A percentile compares a stretch with the other conserved stretches of the same genome.
phyloP scores from a whole-genome alignment of 2,113 vertebrate genomes.

The Capreolus pygargus region DNA sequence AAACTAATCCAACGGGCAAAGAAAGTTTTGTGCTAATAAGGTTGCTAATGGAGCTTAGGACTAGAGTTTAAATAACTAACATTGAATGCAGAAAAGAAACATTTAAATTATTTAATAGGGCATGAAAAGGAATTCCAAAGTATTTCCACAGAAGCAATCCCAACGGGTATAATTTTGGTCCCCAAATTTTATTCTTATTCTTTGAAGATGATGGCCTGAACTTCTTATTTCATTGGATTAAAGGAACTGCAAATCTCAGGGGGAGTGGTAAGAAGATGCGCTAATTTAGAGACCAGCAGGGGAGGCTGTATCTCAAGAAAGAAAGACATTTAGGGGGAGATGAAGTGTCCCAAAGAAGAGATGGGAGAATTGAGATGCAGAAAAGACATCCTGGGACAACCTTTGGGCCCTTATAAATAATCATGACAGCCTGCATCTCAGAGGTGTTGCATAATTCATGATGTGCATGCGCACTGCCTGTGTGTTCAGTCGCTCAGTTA shows the following conservation, averaged over 20 bases:
- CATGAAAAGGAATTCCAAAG: constrained; percentile 78
- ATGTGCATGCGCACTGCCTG: fast-evolving
- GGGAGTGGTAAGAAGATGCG: neutral
- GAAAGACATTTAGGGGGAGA: constrained; percentile 45
- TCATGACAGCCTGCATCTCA: neutral
- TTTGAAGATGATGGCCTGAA: constrained; percentile 76
- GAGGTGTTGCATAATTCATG: neutral
- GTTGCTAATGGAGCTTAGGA: constrained; percentile 68
- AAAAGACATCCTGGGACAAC: neutral
- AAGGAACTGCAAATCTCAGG: constrained; percentile 57
- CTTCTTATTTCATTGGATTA: constrained; percentile 71
- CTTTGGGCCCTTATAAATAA: constrained; percentile 52
- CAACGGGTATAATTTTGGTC: constrained; percentile 75
- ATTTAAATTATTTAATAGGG: constrained; percentile 78
- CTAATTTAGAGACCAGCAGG: constrained; percentile 70
- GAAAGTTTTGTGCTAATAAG: constrained; percentile 76
- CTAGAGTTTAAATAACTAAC: constrained; percentile 74
- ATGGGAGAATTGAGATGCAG: constrained; percentile 1
- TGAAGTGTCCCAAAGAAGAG: constrained; percentile 42
- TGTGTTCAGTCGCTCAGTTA: neutral
- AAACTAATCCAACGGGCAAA: constrained; percentile 64
- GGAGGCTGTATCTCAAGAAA: constrained; percentile 49
- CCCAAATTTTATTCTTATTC: constrained; percentile 76
- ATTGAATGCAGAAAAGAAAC: constrained; percentile 73
- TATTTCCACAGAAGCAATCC: constrained; percentile 71